Evolutionary conservation across 1,140 invertebrate genomes (phyloP), one percentile per base, ranked within the genome.

Genomic region (Euura saliciscinereae): DNA sequence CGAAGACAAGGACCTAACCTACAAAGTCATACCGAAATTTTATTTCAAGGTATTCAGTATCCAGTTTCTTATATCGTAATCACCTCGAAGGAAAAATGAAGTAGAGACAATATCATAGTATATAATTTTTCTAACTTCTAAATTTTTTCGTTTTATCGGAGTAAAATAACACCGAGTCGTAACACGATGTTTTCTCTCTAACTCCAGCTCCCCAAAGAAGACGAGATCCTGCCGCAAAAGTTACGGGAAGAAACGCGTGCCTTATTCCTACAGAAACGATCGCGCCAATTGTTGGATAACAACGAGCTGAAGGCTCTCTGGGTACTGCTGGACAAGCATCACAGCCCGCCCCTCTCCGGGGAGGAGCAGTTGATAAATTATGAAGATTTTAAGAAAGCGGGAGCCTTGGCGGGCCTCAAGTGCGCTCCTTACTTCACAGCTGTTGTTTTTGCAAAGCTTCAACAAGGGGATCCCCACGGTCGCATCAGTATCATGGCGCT

Each of bases 351-450:
- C 2, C 85, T 89, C 64, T 87, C 89, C 28, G 91, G 91, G 67
- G 93, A 96, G 59, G 95, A 97, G 78, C 91, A 97, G 71, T 91
- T 94, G 76, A 95, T 98, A 46, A 94, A 93, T 84, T 98, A 97
- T 85, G 87, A 92, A 66, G 94, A 96, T 79, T 98, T 95, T 81
- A 91, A 92, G 74, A 93, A 92, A 84, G 92, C 97, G 11, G 90
- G 90, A 4, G 88, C 90, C 71, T 83, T 93, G 71, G 92, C 94
- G 43, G 93, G 92, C 44, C 70, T 85, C 64, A 90, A 90, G 81
- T 87, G 87, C 59, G 88, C 90, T 76, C 91, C 92, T 10, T 98
- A 96, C 82, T 94, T 98, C 72, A 95, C 92, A 45, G 91, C 96
- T 2, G 92, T 91, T 73, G 92, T 97, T 11, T 99, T 98, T 87